These are phyloP conservation scores for Lasioglossum albipes DNA, from an alignment of 1,140 invertebrate genomes.

Conservation along the genomic window DNA sequence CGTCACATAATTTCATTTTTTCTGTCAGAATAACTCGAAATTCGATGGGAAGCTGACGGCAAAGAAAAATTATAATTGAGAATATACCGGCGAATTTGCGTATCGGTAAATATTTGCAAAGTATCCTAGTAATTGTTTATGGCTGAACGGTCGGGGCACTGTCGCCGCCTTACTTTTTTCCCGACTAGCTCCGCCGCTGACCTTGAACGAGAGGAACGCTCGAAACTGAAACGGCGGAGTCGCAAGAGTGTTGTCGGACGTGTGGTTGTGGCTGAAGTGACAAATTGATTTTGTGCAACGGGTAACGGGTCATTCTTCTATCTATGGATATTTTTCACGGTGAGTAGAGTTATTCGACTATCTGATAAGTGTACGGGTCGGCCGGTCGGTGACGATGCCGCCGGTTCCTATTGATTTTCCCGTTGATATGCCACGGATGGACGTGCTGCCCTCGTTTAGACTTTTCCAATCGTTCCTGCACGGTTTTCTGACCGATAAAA, in stretches of 20 bases:
- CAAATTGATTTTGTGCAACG: conserved; percentile 65
- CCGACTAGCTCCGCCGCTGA: conserved; percentile 20
- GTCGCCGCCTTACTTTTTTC: conserved; percentile 24
- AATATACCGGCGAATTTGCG: too few relatives aligned
- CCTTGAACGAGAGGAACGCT: conserved; percentile 55
- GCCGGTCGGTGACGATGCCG: conserved; percentile 24
- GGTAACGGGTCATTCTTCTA: conserved; percentile 47
- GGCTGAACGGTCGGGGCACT: neutral
- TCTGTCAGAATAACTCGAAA: too few relatives aligned
- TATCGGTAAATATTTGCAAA: too few relatives aligned
- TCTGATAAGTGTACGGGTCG: conserved; percentile 33
- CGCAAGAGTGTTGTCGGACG: conserved; percentile 68
- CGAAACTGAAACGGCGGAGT: conserved; percentile 68
- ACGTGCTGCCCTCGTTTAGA: conserved; percentile 58
- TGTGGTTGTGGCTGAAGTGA: conserved; percentile 67
- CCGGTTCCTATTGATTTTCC: conserved; percentile 62
- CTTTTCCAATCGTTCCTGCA: conserved; percentile 13
- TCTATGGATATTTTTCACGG: conserved; percentile 67
- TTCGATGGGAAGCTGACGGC: too few relatives aligned
- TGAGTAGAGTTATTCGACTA: conserved; percentile 49
- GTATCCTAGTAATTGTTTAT: too few relatives aligned
- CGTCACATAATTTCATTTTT: too few relatives aligned
- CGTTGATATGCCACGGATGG: conserved; percentile 58
- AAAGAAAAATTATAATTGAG: too few relatives aligned
- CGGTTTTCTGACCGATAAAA: conserved; percentile 5